phyloP scores from a whole-genome alignment of 1,140 invertebrate genomes.

The Daktulosphaira vitifoliae region DNA sequence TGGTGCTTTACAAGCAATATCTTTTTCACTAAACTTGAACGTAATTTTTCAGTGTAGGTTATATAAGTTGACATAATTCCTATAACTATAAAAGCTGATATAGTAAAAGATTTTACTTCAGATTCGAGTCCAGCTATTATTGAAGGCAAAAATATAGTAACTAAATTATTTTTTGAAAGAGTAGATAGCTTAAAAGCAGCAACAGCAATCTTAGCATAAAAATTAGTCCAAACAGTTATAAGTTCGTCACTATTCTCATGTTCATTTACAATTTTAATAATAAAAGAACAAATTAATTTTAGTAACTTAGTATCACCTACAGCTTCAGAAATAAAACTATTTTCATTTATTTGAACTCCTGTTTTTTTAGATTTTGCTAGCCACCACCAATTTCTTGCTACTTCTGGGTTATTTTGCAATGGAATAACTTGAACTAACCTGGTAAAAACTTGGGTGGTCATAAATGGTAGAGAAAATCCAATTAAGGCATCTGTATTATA shows the following conservation, averaged over 20 bases:
- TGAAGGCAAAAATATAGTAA: constrained; percentile 59
- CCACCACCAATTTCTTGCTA: constrained; percentile 65
- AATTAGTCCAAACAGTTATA: constrained; percentile 17
- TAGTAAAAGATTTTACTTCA: constrained; percentile 56
- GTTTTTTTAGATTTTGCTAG: constrained; percentile 60
- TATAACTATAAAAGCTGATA: constrained; percentile 62
- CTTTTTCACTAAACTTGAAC: constrained; percentile 3
- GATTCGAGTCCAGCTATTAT: constrained; percentile 61
- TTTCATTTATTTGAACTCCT: constrained; percentile 60
- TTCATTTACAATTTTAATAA: constrained; percentile 42
- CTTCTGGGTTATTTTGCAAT: constrained; percentile 46
- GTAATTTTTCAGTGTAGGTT: constrained; percentile 51
- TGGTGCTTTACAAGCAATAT: constrained; percentile 7
- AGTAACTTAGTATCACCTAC: constrained; percentile 58
- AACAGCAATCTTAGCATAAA: constrained; percentile 25
- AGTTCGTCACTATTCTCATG: background rate
- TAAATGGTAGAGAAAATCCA: constrained; percentile 75
- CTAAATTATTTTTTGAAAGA: constrained; percentile 41
- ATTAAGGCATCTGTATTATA: constrained; percentile 77
- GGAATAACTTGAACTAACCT: constrained; percentile 67
- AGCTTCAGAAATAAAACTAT: constrained; percentile 62
- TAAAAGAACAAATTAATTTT: constrained; percentile 55
- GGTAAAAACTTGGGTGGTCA: constrained; percentile 81
- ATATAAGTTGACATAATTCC: constrained; percentile 52
- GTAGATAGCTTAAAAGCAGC: constrained; percentile 17